These are phyloP conservation scores for Drosophila ficusphila DNA, from an alignment of 1,140 invertebrate genomes.

Conservation along the genomic window DNA sequence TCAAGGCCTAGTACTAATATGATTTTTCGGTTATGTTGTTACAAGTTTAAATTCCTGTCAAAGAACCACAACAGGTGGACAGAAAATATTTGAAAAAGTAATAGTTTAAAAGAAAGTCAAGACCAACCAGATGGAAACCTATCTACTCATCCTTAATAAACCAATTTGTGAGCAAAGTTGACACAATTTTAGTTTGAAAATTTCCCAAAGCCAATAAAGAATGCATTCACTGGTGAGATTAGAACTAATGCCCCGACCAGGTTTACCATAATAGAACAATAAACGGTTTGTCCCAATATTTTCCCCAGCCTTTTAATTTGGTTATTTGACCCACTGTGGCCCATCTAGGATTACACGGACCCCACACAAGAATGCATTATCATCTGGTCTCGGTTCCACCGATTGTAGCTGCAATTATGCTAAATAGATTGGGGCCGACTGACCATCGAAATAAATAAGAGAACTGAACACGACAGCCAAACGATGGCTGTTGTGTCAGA, in stretches of 20 bases:
- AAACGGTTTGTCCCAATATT: constrained; percentile 44
- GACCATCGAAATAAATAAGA: constrained; percentile 77
- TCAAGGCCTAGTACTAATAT: too few species aligned
- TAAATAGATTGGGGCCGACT: constrained; percentile 67
- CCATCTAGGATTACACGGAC: constrained; percentile 57
- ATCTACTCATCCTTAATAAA: constrained; percentile 9
- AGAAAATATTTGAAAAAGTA: too few species aligned
- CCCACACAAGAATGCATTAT: constrained; percentile 43
- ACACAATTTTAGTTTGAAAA: constrained; percentile 19
- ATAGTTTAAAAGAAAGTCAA: background rate
- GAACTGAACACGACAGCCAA: constrained; percentile 33
- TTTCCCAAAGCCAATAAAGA: background rate
- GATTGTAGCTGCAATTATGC: constrained; percentile 66
- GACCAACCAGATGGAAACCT: constrained; percentile 10
- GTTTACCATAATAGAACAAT: constrained; percentile 45
- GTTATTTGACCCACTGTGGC: constrained; percentile 45
- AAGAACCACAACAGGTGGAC: too few species aligned
- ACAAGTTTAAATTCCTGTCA: too few species aligned
- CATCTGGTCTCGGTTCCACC: constrained; percentile 1
- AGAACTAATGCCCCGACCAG: constrained; percentile 31
- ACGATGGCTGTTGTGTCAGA: constrained; percentile 59
- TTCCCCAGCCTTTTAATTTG: constrained; percentile 29
- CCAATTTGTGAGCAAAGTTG: constrained; percentile 35
- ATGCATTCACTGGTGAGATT: constrained; percentile 1
- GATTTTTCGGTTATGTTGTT: too few species aligned